Evolutionary conservation across 2,888 invertebrate species (phyloP), one percentile per base, ranked within the genome.

Genomic region (Eupsilia transversa): DNA sequence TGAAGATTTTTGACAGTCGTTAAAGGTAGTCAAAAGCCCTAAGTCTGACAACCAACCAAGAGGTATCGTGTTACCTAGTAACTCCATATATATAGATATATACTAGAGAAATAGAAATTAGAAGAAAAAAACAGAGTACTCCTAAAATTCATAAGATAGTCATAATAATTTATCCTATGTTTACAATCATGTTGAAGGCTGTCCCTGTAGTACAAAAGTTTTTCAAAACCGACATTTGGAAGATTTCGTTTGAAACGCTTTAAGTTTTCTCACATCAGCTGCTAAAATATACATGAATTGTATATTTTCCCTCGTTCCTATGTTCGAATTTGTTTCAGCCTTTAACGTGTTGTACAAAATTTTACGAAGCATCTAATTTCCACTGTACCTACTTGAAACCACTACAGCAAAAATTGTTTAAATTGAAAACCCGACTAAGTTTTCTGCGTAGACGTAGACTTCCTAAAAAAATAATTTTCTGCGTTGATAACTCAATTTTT

Each of bases 291-390:
- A 17, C 33, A 33, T n/a, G 33, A 73, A 27, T 73, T 41, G 43
- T 10, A 52, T 54, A 60, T 60, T 60, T 60, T 52, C 14, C n/a
- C 12, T 52, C 20, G 49, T 23, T 52, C 17, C 4, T 17, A 59
- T 52, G 41, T 38, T 59, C n/a, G 49, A 72, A 33, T 73, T 73
- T 20, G 1, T 27, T 27, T 1, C 41, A 73, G 3, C 41, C 27
- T 41, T 60, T 60, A 56, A 63, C 23, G 49, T 63, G 33, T 56
- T 52, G 6, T 56, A 75, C 66, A 75, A 20, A 27, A 63, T 56
- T 76, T 67, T 56, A 56, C 67, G 56, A 63, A 14, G 23, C 17
- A 17, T 30, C 30, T 23, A 59, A 74, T 60, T 65, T 75, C 12
- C 33, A 73, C 20, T 46, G 33, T 43, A 63, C 3, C 23, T 38